Evolutionary conservation across 2,888 invertebrate species (phyloP).

Genomic region (Cryptocephalus moraei): DNA sequence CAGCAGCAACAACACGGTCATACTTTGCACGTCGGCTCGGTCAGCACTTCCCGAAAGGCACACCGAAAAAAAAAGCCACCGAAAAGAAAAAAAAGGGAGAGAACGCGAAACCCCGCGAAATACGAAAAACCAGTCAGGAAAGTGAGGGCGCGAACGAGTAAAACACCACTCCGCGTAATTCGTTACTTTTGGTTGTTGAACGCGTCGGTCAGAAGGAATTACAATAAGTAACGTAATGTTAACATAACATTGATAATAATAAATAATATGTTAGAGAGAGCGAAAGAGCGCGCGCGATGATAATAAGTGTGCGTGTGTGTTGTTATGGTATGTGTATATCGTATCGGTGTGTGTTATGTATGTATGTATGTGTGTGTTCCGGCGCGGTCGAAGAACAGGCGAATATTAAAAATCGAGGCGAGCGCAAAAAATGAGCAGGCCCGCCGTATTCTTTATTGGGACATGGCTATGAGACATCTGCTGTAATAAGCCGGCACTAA

Average conservation of each 20-base stretch:
- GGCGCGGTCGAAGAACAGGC: constrained; percentile 27
- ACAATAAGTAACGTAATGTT: too few species aligned
- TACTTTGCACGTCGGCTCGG: too few species aligned
- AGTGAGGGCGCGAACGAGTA: too few species aligned
- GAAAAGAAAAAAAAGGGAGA: background rate
- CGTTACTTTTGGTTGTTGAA: too few species aligned
- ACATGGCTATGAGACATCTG: constrained; percentile 52
- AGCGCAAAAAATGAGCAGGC: constrained; percentile 37
- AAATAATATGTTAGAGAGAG: too few species aligned
- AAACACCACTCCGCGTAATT: too few species aligned
- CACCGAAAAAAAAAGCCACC: constrained; percentile 1
- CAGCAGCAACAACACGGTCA: too few species aligned
- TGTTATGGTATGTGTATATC: too few species aligned
- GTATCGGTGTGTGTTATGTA: background rate
- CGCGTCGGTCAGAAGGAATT: too few species aligned
- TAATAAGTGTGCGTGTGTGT: too few species aligned
- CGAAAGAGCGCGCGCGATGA: too few species aligned
- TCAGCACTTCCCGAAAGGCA: background rate
- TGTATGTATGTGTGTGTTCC: background rate
- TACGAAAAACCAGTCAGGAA: constrained; percentile 17
- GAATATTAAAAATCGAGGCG: constrained; percentile 41
- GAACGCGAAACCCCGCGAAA: constrained; percentile 24
- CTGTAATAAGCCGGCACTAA: constrained; percentile 54
- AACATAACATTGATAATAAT: too few species aligned
- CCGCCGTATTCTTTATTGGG: constrained; percentile 40